Percentiles rank a stretch among this genome's conserved stretches.
These are phyloP conservation scores for Morelia viridis DNA, from an alignment of 2,797 vertebrate genomes.

Conservation along the genomic window DNA sequence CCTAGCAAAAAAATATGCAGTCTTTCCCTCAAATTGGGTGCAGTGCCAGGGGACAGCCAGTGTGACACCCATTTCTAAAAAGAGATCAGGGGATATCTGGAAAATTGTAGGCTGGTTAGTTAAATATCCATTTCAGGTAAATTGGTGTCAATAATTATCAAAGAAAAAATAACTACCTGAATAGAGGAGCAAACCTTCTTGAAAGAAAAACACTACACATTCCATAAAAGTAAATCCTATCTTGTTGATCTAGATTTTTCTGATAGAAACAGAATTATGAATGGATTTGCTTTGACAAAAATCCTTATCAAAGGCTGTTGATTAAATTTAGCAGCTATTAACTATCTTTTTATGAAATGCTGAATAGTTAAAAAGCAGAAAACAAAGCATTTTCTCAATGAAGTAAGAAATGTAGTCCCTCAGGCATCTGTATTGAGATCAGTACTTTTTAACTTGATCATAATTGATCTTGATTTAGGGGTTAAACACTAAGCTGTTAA, in stretches of 20 bases:
- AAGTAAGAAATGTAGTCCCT: not conserved
- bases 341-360: not conserved
- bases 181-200: not conserved
- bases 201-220: not conserved
- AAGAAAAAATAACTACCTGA: not conserved
- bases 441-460: not conserved
- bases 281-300: not conserved
- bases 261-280: not conserved
- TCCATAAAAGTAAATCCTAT: not conserved
- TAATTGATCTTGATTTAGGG: not conserved
- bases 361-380: not conserved
- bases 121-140: not conserved
- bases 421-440: not conserved
- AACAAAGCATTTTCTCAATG: not conserved
- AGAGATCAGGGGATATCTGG: not conserved
- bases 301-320: not conserved
- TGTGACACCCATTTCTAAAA: not conserved
- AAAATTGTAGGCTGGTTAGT: not conserved
- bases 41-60: no score
- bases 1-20: no score
- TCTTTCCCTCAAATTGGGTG: no score
- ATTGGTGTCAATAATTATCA: not conserved
- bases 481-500: not conserved
- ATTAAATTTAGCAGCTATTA: not conserved
- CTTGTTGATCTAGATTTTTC: not conserved